These are phyloP conservation scores for Oligia fasciuncula DNA, from an alignment of 2,888 invertebrate species.

Conservation along the genomic window DNA sequence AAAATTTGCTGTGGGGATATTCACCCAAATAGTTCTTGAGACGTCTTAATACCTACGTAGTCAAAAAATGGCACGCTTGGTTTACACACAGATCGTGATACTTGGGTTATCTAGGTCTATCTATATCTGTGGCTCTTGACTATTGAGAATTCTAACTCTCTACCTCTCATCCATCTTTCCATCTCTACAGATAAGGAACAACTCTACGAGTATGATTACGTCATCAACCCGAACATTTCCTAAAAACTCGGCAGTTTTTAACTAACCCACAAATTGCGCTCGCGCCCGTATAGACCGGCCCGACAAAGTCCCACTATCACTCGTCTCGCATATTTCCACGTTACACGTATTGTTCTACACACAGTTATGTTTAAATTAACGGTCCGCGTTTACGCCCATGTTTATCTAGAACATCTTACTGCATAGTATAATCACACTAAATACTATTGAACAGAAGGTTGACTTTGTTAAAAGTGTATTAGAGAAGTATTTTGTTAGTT, in stretches of 20 bases:
- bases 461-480: background rate
- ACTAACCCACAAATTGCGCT: background rate
- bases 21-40: too few species aligned
- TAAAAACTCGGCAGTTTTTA: background rate
- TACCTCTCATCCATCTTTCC: background rate
- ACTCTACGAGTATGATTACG: background rate
- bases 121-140: background rate
- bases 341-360: slow-evolving; percentile 51
- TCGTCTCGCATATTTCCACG: slow-evolving; percentile 64
- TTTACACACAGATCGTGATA: too few species aligned
- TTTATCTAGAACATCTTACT: slow-evolving; percentile 62
- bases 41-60: too few species aligned
- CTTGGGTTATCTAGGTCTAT: too few species aligned
- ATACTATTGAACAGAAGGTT: slow-evolving; percentile 4
- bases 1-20: too few species aligned
- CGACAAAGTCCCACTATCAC: slow-evolving; percentile 41
- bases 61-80: too few species aligned
- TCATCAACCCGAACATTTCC: background rate
- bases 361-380: slow-evolving; percentile 62
- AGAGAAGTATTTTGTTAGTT: too few species aligned
- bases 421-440: slow-evolving; percentile 17
- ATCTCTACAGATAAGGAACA: too few species aligned
- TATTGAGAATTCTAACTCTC: background rate
- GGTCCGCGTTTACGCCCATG: slow-evolving; percentile 55
- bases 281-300: slow-evolving; percentile 14